Evolutionary conservation across 2,888 invertebrate genomes (phyloP), one percentile per base, ranked within the genome.

Genomic region (Caenorhabditis sp.): DNA sequence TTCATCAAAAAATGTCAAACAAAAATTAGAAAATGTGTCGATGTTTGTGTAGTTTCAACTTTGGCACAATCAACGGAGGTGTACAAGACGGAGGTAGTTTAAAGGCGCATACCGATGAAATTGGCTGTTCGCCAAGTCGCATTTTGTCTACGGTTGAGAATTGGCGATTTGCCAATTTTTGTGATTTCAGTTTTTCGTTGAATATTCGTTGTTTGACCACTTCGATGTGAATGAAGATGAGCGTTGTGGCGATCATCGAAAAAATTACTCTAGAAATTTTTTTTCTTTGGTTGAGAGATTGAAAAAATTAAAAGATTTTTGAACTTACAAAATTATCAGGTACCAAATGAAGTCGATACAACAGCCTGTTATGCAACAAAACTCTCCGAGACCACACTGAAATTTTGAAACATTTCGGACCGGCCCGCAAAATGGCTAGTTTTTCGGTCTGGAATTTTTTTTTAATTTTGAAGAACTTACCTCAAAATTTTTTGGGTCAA

Each of bases 151-250:
- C 43, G 5, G 43, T 43, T 2, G 43, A 43, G 17, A 43, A 43
- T 43, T 43, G 43, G 17, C 43, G 43, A 43, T 43, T 43, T 14
- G 43, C 43, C 12, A 43, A 17, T 43, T 43, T 43, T 43, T 43
- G 43, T 12, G 17, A 2, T 12, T 17, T 6, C 19, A 70, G 31
- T 24, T 66, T 62, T 23, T 65, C 65, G 50, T 70, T 65, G 59
- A 70, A 70, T 21, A 23, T 62, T 43, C 69, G 58, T 49, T 70
- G 62, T 17, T 70, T 70, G 49, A 62, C 57, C 12, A 70, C 54
- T 62, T 70, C 69, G n/a, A 70, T 58, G 36, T 70, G 65, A 24
- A 70, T 70, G 23, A 70, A 70, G 19, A 70, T 65, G 12, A 58
- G 65, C 1, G 66, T 65, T 27, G 65, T 70, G 14, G 53, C 65